A percentile compares a stretch with the other conserved stretches of the same genome.
Conservation (phyloP, 2,113 vertebrate genomes). For the Egretta garzetta region DNA sequence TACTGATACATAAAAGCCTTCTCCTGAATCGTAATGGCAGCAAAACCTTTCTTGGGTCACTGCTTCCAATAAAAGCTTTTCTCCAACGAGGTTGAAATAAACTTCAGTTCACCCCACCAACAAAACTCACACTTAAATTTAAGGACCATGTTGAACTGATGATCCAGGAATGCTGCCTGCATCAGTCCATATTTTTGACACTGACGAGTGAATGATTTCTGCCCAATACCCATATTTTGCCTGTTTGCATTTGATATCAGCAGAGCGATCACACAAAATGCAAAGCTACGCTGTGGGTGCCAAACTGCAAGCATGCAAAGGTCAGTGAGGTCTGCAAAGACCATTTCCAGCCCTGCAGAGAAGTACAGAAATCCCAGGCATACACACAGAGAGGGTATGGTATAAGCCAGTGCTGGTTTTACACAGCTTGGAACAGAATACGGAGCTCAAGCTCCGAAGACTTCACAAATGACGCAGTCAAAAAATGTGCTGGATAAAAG, state of each 20-base stretch:
- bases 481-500: conserved; percentile 21
- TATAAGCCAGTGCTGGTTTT: neutral
- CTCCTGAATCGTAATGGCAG: conserved; percentile 13
- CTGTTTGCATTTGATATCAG: neutral
- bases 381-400: neutral
- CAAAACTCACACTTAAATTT: neutral
- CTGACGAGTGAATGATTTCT: neutral
- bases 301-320: neutral
- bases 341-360: neutral
- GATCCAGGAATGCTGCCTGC: neutral
- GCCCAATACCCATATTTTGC: neutral
- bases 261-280: neutral
- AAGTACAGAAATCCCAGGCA: neutral
- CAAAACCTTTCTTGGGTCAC: conserved; percentile 11
- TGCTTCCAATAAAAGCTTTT: neutral
- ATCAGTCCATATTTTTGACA: neutral
- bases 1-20: conserved; percentile 37
- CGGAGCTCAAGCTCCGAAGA: neutral
- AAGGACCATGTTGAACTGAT: neutral
- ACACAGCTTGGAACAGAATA: accelerated
- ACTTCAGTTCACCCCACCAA: neutral
- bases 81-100: neutral
- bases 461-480: neutral
- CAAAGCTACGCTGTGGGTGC: neutral
- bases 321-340: neutral